Evolutionary conservation across 2,797 vertebrate genomes (phyloP), one percentile per base, ranked within the genome.

Genomic region (Botia almorhae): DNA sequence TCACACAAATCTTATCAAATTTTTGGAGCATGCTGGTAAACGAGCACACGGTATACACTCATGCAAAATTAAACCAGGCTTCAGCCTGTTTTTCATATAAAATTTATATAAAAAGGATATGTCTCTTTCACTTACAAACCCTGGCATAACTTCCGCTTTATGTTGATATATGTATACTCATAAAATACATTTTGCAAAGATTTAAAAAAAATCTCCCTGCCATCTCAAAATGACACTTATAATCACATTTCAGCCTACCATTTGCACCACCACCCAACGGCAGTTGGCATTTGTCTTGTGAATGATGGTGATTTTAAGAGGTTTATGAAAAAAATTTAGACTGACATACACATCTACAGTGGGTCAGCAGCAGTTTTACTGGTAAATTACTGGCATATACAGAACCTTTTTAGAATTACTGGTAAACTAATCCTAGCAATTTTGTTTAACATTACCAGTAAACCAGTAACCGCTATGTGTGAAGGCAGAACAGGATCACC

Each of bases 221-320:
- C 69, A 71, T 48, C 50, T 82, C 39, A 67, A 82, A 71, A 36
- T 60, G 61, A 78, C n/a, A 65, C 39, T 67, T 78, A 78, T 39
- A 50, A 61, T 73, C 61, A 33, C 65, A 60, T 64, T 73, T 65
- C 43, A 8, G 19, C 39, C 51, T 26, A n/a, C 69, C 39, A 67
- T 72, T 65, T 71, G 76, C 76, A 67, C 69, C 69, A 67, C 74
- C 10, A 2, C 53, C 71, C 43, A 67, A 53, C 53, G 75, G 23
- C 75, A 78, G 81, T 50, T 19, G 74, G 69, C 63, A 73, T 82
- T 69, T 82, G 69, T 78, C 74, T 68, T 67, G 4, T 64, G 74
- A 78, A 14, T 72, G 60, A 58, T 69, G 75, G 39, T 69, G 53
- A 78, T 68, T 78, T 78, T 39, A 63, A 23, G 33, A 17, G 50